These are phyloP conservation scores for Arenaria interpres DNA, from an alignment of 2,113 vertebrate species.

Conservation along the genomic window DNA sequence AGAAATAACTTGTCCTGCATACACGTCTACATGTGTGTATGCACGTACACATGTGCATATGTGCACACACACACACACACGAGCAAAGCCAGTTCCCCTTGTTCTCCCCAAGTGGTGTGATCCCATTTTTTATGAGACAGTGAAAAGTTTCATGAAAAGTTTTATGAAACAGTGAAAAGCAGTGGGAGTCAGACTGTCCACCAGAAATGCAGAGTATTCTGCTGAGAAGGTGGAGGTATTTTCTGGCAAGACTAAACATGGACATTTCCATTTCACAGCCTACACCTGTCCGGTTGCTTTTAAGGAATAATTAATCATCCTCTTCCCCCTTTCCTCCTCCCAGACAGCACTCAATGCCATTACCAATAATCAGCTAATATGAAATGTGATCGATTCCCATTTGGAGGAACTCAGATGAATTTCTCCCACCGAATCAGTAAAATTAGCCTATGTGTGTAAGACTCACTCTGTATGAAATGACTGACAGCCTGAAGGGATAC, in stretches of 20 bases:
- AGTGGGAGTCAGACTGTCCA: background rate
- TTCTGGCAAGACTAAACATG: background rate
- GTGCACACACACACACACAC: background rate
- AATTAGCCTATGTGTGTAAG: background rate
- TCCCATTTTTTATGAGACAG: background rate
- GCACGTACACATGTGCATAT: background rate
- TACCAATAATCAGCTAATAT: slow-evolving; percentile 1
- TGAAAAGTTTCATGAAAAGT: background rate
- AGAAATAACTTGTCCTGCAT: background rate
- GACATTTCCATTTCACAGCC: background rate
- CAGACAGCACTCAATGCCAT: background rate
- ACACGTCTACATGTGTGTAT: background rate
- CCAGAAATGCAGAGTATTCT: background rate
- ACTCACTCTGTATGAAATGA: background rate
- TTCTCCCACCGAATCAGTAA: background rate
- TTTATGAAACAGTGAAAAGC: background rate
- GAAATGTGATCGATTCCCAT: background rate
- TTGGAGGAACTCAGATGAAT: background rate
- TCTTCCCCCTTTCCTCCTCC: background rate
- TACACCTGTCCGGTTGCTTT: slow-evolving; percentile 1
- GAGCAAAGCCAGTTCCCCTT: background rate
- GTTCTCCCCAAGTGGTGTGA: background rate
- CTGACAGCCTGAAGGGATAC: background rate
- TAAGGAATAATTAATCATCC: slow-evolving; percentile 14
- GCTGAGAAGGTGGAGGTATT: background rate